Evolutionary conservation across 2,113 vertebrate genomes (phyloP).

Genomic region (Lasiurus borealis): DNA sequence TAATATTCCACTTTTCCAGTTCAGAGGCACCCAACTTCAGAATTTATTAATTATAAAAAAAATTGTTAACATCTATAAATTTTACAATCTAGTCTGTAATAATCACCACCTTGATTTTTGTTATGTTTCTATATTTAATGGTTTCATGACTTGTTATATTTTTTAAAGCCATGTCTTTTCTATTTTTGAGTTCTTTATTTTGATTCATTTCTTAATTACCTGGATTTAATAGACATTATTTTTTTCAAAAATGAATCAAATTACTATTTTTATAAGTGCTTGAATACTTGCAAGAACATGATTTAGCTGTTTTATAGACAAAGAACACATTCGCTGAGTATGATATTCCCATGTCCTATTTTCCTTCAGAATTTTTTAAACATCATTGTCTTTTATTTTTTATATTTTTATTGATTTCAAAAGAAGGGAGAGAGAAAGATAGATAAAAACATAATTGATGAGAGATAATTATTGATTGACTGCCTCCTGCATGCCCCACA

Average conservation of each 20-base stretch:
- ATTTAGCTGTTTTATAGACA: conserved; percentile 38
- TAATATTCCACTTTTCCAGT: neutral
- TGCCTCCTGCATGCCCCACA: too few species aligned
- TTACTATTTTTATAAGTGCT: conserved; percentile 39
- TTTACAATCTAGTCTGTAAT: neutral
- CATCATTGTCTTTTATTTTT: too few species aligned
- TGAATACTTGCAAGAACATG: conserved; percentile 1
- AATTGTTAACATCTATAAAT: neutral
- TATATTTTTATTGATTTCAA: too few species aligned
- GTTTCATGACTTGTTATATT: neutral
- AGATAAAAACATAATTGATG: too few species aligned
- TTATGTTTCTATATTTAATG: conserved; percentile 28
- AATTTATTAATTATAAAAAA: neutral
- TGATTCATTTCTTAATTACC: conserved; percentile 23
- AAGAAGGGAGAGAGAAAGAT: too few species aligned
- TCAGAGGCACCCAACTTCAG: neutral
- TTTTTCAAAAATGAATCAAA: conserved; percentile 45
- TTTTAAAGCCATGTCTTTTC: conserved; percentile 13
- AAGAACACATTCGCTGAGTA: neutral
- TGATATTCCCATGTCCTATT: neutral
- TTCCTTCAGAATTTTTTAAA: conserved; percentile 8
- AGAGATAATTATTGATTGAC: too few species aligned
- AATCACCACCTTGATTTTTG: neutral
- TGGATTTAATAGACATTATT: conserved; percentile 22
- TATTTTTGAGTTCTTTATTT: conserved; percentile 20